Evolutionary conservation across 2,797 vertebrate species (phyloP), one percentile per base, ranked within the genome.

Genomic region (Rhinichthys osculus): DNA sequence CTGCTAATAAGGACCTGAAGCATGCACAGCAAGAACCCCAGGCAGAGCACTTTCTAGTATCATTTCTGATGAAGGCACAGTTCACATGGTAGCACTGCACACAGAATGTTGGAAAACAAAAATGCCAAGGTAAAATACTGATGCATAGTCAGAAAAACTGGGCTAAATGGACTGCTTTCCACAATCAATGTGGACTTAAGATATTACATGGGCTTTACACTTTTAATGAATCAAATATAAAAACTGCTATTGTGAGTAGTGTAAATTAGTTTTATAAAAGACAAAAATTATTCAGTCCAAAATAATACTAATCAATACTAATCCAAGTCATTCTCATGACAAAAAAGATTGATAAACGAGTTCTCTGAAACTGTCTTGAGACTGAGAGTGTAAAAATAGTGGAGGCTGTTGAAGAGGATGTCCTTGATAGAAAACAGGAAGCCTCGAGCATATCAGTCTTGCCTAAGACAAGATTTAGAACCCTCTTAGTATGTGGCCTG

Each of bases 361-460:
- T 52, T 81, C 7, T n/a, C 66, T 33, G 44, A 66, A 77, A 80
- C 23, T 40, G 16, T 42, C 40, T 80, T 52, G 33, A 62, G 27
- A 38, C 42, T 21, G 69, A 62, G 27, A 38, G 57, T 16, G 69
- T 72, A 81, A 81, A 66, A 81, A 80, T 73, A 73, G 42, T 19
- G 64, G 38, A 59, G 74, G 19, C 21, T 69, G 47, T 78, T 30
- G 30, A 70, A 47, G 23, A 85, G 84, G 84, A 85, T 64, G 84
- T 85, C 77, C 66, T 80, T 66, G 42, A 35, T 50, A 38, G 67
- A 85, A 85, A 81, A 81, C 84, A 85, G 84, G 84, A 85, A 85
- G 42, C 67, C 38, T 8, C 5, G 23, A n/a, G 54, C n/a, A 82
- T 67, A 84, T 81, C 83, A 54, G 50, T 81, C 72, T 52, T 52